These are phyloP conservation scores for Vireo griseus DNA, from an alignment of 2,797 vertebrate species.

Conservation along the genomic window DNA sequence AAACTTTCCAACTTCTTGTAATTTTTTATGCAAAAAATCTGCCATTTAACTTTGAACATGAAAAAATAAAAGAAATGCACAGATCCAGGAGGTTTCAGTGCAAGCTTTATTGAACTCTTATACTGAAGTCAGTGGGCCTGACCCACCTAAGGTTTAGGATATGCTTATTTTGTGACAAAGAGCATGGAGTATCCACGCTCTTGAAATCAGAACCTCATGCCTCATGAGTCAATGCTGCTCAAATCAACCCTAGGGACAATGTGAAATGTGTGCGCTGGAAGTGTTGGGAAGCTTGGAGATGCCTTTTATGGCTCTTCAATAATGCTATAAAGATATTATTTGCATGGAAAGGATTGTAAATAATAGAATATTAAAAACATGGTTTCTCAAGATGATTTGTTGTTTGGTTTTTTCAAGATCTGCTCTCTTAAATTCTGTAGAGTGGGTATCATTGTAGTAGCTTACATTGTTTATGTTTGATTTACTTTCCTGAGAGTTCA, in stretches of 20 bases:
- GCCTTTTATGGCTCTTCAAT: not conserved
- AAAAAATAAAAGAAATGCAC: not conserved
- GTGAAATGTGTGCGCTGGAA: rapidly evolving
- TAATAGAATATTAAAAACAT: not conserved
- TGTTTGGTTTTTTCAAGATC: not conserved
- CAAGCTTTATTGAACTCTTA: not conserved
- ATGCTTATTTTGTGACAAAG: not conserved
- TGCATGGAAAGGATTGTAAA: not conserved
- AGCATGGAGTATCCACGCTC: not conserved
- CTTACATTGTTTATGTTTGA: not conserved
- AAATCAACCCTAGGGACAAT: rapidly evolving
- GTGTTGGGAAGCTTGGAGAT: not conserved
- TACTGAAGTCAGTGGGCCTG: not conserved
- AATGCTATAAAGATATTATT: not conserved
- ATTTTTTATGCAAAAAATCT: not conserved
- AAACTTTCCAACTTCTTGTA: not conserved
- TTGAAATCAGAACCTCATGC: not conserved
- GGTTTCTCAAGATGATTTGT: not conserved
- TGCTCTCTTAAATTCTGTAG: not conserved
- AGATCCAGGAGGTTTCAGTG: not conserved
- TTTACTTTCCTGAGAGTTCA: not conserved
- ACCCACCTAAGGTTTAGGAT: not conserved
- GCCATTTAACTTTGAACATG: not conserved
- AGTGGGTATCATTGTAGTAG: not conserved
- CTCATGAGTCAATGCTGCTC: rapidly evolving